Base-by-base conservation (phyloP, 2,888 invertebrate genomes). In the Chrysodeixis includens region DNA sequence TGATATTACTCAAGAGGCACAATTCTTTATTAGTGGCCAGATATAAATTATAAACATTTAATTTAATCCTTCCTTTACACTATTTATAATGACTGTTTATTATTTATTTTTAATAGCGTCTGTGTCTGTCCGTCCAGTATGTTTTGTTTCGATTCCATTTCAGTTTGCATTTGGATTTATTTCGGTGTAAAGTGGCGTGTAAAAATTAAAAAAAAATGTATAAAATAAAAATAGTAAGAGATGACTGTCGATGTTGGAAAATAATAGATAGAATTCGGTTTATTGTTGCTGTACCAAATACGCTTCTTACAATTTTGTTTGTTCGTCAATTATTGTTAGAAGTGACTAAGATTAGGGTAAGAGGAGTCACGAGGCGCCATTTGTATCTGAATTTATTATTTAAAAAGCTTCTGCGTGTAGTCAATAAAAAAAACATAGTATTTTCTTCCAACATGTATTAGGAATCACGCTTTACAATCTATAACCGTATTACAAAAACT, bases 51-150 rank as follows among this genome's bases (percentile, higher is more conserved):
- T 20, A 59, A 58, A 63, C 55, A 61, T 56, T 49, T 70, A 66
- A 57, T 78, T 61, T n/a, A 52, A 69, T 68, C 58, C 63, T 76
- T 76, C 68, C 68, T 76, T 76, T 60, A 54, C 52, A 67, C 67
- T 78, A 73, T 74, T 81, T 83, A 80, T 79, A 66, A 78, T 79
- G 77, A 82, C 76, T 79, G 83, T 81, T 83, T 83, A 78, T 84
- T 81, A 68, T 84, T 86, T 89, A 49, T 49, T 49, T 49, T 8
- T 18, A 49, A 49, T 49, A 88, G 84, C 84, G 87, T 90, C 89
- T 92, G 81, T 90, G 89, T 93, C 93, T 93, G 92, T 95, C 94
- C 94, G 94, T 95, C 94, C 94, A 94, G 79, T 85, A 86, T 86
- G 83, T 88, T 88, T 82, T 80, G n/a, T 73, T 77, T 83, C 57